Percentiles rank a stretch among this genome's conserved stretches.
Conservation (phyloP, 1,140 invertebrate genomes). For the Sminthurinus signatus region DNA sequence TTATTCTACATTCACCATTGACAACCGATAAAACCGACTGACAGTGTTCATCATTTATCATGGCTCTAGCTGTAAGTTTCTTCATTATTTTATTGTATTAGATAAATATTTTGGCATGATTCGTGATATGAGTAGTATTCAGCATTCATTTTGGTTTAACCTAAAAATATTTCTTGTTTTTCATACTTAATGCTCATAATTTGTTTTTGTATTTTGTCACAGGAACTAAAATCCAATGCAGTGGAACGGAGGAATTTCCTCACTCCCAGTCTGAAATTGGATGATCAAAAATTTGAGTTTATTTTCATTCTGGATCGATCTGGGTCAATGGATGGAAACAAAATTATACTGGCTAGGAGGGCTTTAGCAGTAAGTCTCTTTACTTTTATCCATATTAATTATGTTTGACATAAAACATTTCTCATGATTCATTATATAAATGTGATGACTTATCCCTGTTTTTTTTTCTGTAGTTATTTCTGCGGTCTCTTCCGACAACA, state of each 20-base stretch:
- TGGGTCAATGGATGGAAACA: slow-evolving; percentile 43
- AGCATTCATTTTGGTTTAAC: too few species aligned
- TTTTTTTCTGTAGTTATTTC: slow-evolving; percentile 31
- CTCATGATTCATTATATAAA: too few species aligned
- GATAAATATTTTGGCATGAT: too few species aligned
- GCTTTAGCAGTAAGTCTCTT: slow-evolving; percentile 39
- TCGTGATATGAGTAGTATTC: too few species aligned
- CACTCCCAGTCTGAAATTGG: slow-evolving; percentile 34
- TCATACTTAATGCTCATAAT: too few species aligned
- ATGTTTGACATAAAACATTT: background rate
- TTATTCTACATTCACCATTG: too few species aligned
- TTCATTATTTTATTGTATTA: too few species aligned
- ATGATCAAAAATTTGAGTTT: slow-evolving; percentile 42
- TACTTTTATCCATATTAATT: background rate
- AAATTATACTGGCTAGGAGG: slow-evolving; percentile 42
- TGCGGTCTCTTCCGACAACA: slow-evolving; percentile 32
- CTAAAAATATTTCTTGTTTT: too few species aligned
- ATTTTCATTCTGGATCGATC: slow-evolving; percentile 44
- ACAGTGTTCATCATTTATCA: too few species aligned
- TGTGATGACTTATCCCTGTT: background rate
- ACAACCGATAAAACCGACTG: too few species aligned
- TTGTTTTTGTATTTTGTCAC: too few species aligned
- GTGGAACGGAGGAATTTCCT: slow-evolving; percentile 11
- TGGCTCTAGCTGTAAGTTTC: too few species aligned
- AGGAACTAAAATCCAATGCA: background rate